Percentiles rank a stretch among this genome's conserved stretches.
Evolutionary conservation across 1,140 invertebrate genomes (phyloP).

Genomic region (Anadara kagoshimensis): DNA sequence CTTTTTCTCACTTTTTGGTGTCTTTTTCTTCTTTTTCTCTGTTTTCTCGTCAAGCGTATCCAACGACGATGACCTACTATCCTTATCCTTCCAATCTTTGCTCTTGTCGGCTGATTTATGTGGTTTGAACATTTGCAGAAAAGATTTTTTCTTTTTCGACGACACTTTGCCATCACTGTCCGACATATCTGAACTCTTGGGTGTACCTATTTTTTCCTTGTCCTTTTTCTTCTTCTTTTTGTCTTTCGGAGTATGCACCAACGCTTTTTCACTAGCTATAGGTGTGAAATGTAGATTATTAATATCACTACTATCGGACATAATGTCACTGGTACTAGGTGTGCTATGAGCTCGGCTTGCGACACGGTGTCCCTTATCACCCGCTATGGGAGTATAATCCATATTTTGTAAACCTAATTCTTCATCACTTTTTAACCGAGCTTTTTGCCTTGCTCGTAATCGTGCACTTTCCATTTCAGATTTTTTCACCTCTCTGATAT

Average conservation of each 20-base stretch:
- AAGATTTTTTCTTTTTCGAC: conserved; percentile 60
- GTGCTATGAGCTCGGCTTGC: conserved; percentile 35
- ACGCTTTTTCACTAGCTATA: conserved; percentile 12
- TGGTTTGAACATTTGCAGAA: conserved; percentile 62
- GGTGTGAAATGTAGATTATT: conserved; percentile 40
- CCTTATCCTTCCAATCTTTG: conserved; percentile 43
- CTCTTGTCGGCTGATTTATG: conserved; percentile 54
- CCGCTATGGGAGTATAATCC: conserved; percentile 32
- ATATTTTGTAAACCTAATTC: conserved; percentile 40
- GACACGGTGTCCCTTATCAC: conserved; percentile 20
- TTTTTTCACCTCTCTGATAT: conserved; percentile 48
- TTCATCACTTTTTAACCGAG: conserved; percentile 52
- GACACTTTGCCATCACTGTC: conserved; percentile 49
- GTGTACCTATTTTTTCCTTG: conserved; percentile 31
- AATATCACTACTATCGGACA: conserved; percentile 61
- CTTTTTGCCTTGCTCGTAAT: conserved; percentile 46
- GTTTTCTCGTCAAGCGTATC: conserved; percentile 53
- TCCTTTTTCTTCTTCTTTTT: conserved; percentile 53
- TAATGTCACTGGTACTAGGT: conserved; percentile 53
- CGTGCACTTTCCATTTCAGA: conserved; percentile 54
- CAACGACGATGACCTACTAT: conserved; percentile 46
- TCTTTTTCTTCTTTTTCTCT: conserved; percentile 57
- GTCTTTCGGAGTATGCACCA: conserved; percentile 7
- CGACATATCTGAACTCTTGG: conserved; percentile 33
- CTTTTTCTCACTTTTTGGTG: conserved; percentile 82